Evolutionary conservation across 2,113 vertebrate genomes (phyloP), one percentile per base, ranked within the genome.

Genomic region (Aythya baeri): DNA sequence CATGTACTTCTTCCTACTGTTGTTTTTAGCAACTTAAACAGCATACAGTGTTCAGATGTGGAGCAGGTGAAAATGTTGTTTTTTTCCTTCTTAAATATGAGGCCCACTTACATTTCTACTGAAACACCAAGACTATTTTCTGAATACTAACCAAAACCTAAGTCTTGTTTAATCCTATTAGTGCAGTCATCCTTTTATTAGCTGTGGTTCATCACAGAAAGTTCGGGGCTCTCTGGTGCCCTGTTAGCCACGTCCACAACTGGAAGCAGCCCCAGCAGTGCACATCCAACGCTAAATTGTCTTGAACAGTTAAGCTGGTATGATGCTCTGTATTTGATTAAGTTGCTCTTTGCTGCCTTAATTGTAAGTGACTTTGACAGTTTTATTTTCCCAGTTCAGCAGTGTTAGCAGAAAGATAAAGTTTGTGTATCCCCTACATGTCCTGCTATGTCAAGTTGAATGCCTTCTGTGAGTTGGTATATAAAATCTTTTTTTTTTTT

Each of bases 381-480:
- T 86, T 96, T 92, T 82, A 86, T 84, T 89, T 93, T 92, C 81
- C 78, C 50, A 67, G 59, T 91, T 95, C 76, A 75, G 71, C n/a
- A 46, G 17, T 66, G 26, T 65, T 76, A 95, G 68, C n/a, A 75
- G 66, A 77, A 8, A 76, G 59, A 74, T 29, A 43, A 88, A 73
- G n/a, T 94, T 92, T 44, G 1, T 55, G 34, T 81, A 81, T 90
- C 89, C 22, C 57, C 36, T 44, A 5, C 29, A 29, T 77, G 72
- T 84, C 43, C 36, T 2, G 2, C 46, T 70, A 54, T 17, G 17
- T 89, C 36, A 91, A 88, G 44, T 5, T 84, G 72, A 76, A 94
- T 91, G 31, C 46, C 27, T 71, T 52, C 55, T 89, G 38, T 86
- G 43, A 94, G 81, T 8, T 82, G 32, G 6, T 91, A 76, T 61